Evolutionary conservation across 2,113 vertebrate genomes (phyloP).

Genomic region (Catharus fuscescens): DNA sequence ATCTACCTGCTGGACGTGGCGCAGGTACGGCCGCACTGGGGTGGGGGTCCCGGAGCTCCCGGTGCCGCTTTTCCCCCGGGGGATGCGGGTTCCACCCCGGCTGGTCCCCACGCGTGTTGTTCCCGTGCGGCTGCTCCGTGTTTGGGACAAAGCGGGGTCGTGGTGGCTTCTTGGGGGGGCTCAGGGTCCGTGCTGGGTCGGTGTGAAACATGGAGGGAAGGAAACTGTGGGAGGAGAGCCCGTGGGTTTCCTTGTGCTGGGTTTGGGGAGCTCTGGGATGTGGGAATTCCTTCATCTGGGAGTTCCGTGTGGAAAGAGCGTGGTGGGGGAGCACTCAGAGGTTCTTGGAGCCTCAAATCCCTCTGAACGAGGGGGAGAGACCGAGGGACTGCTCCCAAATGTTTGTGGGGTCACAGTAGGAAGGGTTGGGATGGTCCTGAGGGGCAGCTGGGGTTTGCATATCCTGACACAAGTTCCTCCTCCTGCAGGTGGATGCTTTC

Average conservation of each 20-base stretch:
- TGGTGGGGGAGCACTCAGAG: neutral
- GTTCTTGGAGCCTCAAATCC: neutral
- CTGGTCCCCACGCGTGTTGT: neutral
- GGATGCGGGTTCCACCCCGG: neutral
- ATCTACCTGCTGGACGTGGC: conserved; percentile 92
- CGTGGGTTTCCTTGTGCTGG: neutral
- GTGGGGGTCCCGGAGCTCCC: neutral
- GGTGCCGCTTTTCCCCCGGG: neutral
- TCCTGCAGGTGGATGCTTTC: conserved; percentile 82
- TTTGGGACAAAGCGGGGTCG: neutral
- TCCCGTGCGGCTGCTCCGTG: neutral
- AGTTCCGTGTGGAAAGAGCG: rapidly evolving
- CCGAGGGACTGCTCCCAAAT: rapidly evolving
- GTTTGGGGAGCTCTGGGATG: rapidly evolving
- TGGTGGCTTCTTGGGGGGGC: rapidly evolving
- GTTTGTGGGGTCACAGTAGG: rapidly evolving
- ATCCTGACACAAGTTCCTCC: neutral
- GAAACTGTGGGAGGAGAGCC: rapidly evolving
- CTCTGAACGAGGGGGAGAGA: rapidly evolving
- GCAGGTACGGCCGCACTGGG: conserved; percentile 70
- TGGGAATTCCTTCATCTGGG: rapidly evolving
- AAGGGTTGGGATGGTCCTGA: rapidly evolving
- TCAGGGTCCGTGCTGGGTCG: rapidly evolving
- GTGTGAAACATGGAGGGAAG: neutral
- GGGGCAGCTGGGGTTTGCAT: rapidly evolving